Evolutionary conservation across 2,888 invertebrate species (phyloP).

Genomic region (Drosophila koepferae): DNA sequence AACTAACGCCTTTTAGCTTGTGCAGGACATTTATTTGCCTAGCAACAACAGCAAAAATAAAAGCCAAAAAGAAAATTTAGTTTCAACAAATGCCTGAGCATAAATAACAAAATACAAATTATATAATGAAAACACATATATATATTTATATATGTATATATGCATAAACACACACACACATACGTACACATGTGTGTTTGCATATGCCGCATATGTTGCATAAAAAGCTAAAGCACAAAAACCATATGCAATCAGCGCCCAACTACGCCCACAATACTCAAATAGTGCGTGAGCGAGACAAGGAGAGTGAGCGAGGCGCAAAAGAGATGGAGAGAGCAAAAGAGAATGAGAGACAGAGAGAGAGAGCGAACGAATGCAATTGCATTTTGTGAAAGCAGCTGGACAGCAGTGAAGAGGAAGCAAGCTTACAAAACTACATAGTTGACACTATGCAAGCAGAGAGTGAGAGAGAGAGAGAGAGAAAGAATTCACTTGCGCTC

Average conservation of each 20-base stretch:
- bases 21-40: conserved; percentile 32
- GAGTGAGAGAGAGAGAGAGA: conserved; percentile 28
- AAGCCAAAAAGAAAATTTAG: conserved; percentile 40
- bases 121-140: conserved; percentile 61
- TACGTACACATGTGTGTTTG: conserved; percentile 6
- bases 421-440: conserved; percentile 31
- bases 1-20: neutral
- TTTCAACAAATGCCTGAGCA: conserved; percentile 50
- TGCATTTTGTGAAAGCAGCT: conserved; percentile 39
- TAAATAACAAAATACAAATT: conserved; percentile 72
- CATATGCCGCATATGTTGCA: conserved; percentile 74
- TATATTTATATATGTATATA: neutral
- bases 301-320: neutral
- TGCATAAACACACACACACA: neutral
- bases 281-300: conserved; percentile 13
- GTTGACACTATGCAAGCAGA: neutral
- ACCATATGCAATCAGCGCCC: conserved; percentile 71
- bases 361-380: conserved; percentile 37
- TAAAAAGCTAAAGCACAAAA: conserved; percentile 65
- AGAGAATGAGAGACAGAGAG: neutral
- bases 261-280: conserved; percentile 48
- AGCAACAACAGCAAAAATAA: conserved; percentile 49
- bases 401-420: conserved; percentile 15
- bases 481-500: conserved; percentile 23
- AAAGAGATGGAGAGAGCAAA: conserved; percentile 17